A percentile compares a stretch with the other conserved stretches of the same genome.
Evolutionary conservation across 1,140 invertebrate genomes (phyloP).

Genomic region (Pseudachorutes palmiensis): DNA sequence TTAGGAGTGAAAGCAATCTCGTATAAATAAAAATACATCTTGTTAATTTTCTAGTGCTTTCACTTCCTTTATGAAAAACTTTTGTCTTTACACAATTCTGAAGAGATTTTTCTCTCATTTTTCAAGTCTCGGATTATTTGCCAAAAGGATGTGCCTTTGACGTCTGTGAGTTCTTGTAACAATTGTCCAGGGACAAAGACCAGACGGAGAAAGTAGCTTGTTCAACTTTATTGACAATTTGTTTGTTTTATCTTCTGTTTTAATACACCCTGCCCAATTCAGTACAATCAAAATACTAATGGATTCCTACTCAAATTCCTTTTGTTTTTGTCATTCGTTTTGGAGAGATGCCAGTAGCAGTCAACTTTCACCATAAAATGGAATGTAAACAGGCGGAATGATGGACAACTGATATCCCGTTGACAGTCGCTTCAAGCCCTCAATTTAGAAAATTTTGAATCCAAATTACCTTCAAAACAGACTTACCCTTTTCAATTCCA

Average conservation of each 20-base stretch:
- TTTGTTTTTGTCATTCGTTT: background rate
- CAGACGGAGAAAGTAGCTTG: background rate
- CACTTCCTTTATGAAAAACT: too few relatives aligned
- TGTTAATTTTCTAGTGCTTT: background rate
- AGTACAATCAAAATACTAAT: background rate
- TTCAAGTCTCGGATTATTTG: too few relatives aligned
- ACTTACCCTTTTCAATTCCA: conserved; percentile 77
- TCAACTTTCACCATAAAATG: background rate
- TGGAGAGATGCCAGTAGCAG: background rate
- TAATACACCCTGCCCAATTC: background rate
- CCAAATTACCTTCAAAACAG: background rate
- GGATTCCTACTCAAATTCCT: background rate
- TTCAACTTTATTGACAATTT: conserved; percentile 3
- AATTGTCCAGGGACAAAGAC: too few relatives aligned
- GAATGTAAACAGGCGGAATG: background rate
- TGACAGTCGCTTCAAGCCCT: background rate
- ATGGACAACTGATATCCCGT: background rate
- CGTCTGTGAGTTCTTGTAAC: too few relatives aligned
- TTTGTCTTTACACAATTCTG: too few relatives aligned
- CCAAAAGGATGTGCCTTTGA: too few relatives aligned
- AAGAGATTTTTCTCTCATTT: too few relatives aligned
- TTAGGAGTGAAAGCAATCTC: background rate
- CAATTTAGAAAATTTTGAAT: background rate
- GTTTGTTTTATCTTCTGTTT: background rate
- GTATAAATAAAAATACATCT: background rate